phyloP scores from a whole-genome alignment of 2,888 invertebrate genomes.

The Drosophila gaucha region DNA sequence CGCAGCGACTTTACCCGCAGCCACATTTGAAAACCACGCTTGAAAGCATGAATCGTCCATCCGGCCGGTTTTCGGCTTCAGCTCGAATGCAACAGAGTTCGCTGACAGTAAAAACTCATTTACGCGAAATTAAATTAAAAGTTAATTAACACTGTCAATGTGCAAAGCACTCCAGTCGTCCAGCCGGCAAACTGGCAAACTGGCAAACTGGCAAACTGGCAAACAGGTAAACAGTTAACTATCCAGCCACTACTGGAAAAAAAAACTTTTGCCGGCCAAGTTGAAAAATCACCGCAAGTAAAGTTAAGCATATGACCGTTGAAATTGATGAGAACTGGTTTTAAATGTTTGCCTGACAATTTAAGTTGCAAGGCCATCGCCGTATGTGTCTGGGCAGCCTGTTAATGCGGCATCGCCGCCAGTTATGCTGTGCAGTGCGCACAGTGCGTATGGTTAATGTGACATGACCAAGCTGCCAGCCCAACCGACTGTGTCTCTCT shows the following conservation, averaged over 20 bases:
- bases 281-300: conserved; percentile 77
- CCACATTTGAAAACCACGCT: conserved; percentile 80
- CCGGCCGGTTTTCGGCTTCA: conserved; percentile 37
- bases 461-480: conserved; percentile 64
- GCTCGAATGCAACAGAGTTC: conserved; percentile 67
- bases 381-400: conserved; percentile 18
- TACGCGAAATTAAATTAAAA: conserved; percentile 82
- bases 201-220: background rate
- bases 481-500: conserved; percentile 17
- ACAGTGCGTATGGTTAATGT: conserved; percentile 76
- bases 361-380: conserved; percentile 56
- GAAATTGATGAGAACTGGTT: conserved; percentile 79
- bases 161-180: conserved; percentile 77
- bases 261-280: conserved; percentile 68
- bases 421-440: conserved; percentile 64
- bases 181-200: conserved; percentile 1
- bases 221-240: conserved; percentile 47
- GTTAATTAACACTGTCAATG: conserved; percentile 82
- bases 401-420: conserved; percentile 50
- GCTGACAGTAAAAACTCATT: conserved; percentile 83
- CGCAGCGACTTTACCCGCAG: conserved; percentile 17
- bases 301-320: conserved; percentile 79
- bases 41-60: conserved; percentile 62
- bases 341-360: conserved; percentile 73
- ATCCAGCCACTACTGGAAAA: conserved; percentile 59